These are phyloP conservation scores for Xiphophorus couchianus DNA, from an alignment of 2,113 vertebrate genomes.

Conservation along the genomic window DNA sequence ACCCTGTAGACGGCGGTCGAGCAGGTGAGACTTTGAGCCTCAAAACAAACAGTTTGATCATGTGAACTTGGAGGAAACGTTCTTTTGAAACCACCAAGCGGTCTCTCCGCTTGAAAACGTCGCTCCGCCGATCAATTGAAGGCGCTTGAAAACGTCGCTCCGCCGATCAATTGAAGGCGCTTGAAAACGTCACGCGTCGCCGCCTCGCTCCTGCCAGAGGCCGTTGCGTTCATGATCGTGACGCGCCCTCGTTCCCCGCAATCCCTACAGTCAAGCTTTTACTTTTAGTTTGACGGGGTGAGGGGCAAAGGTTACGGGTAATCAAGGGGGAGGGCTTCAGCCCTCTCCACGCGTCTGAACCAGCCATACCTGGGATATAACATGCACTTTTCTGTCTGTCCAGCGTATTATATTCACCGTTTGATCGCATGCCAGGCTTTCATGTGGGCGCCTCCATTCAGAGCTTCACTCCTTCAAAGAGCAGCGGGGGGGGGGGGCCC, in stretches of 20 bases:
- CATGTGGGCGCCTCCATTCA: slow-evolving; percentile 23
- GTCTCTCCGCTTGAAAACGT: slow-evolving; percentile 67
- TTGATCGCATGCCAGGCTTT: slow-evolving; percentile 35
- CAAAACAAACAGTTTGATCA: neutral
- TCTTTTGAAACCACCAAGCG: slow-evolving; percentile 40
- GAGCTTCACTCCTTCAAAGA: slow-evolving; percentile 33
- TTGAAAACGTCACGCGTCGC: slow-evolving; percentile 32
- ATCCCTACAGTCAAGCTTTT: neutral
- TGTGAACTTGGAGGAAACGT: neutral
- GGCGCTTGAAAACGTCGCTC: slow-evolving; percentile 40
- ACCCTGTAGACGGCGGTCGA: too few species aligned
- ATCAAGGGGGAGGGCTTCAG: neutral
- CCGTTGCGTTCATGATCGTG: slow-evolving; percentile 7
- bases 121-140: slow-evolving; percentile 75
- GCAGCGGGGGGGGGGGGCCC: neutral
- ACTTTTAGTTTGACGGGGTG: neutral
- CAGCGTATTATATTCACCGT: slow-evolving; percentile 6
- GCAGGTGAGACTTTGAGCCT: neutral
- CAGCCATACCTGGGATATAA: slow-evolving; percentile 13
- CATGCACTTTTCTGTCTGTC: neutral
- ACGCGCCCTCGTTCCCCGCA: neutral
- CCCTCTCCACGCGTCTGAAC: neutral
- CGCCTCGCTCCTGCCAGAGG: slow-evolving; percentile 39
- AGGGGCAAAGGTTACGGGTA: neutral
- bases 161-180: slow-evolving; percentile 75